Base-by-base conservation (phyloP, 1,140 invertebrate species). In the Sycophaga agraensis region DNA sequence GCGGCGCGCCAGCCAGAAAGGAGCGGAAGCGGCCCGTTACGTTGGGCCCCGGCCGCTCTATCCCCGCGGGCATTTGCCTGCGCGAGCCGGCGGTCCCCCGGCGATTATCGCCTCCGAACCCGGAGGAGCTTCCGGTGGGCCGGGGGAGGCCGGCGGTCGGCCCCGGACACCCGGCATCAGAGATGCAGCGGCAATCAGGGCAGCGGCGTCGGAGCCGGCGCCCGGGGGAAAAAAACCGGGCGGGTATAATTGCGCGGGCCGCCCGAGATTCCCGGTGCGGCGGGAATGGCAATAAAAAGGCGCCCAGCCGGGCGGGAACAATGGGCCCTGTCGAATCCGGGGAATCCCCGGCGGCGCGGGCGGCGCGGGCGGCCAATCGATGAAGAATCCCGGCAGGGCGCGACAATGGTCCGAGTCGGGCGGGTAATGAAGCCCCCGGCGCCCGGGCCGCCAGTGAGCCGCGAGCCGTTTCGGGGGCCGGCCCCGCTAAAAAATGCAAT, bases 151-250 rank as follows among this genome's bases (percentile, higher is more conserved):
- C n/a, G n/a, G n/a, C n/a, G n/a, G n/a, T n/a, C n/a, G n/a, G n/a
- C n/a, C n/a, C n/a, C n/a, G n/a, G n/a, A n/a, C n/a, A n/a, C n/a
- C n/a, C n/a, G n/a, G n/a, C 79, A 81, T 81, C 78, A 81, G 80
- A 81, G 73, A 81, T 81, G 78, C 76, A 81, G 65, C 71, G 80
- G 79, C 78, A 81, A 81, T 81, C 79, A 81, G 70, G 64, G 71
- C 57, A 40, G n/a, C n/a, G n/a, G n/a, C n/a, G n/a, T n/a, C n/a
- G n/a, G n/a, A n/a, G n/a, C n/a, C n/a, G n/a, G n/a, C n/a, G n/a
- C n/a, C n/a, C n/a, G n/a, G n/a, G n/a, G n/a, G n/a, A n/a, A n/a
- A n/a, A n/a, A n/a, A n/a, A n/a, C n/a, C n/a, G n/a, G n/a, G n/a
- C n/a, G n/a, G n/a, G n/a, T n/a, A n/a, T n/a, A n/a, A n/a, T n/a